Evolutionary conservation across 1,140 invertebrate genomes (phyloP), one percentile per base, ranked within the genome.

Genomic region (Calosoma granatense): DNA sequence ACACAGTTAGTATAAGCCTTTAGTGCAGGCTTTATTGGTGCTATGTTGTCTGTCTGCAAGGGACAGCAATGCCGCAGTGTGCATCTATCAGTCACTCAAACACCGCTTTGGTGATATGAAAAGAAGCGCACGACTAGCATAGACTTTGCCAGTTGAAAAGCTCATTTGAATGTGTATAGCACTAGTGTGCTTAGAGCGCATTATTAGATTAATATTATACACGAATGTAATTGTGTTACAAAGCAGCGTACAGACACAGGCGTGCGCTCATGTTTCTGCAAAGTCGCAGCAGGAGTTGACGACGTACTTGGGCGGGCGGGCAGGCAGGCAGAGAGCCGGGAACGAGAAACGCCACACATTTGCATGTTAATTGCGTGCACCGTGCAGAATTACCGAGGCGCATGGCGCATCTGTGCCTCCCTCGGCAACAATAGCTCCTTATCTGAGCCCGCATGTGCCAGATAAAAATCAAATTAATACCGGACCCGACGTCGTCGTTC

Each of bases 391-490:
- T 47, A 47, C 41, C 41, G 41, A 9, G 41, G 41, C 9, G 15
- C 41, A 47, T n/a, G 15, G 41, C 41, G 41, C 41, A 47, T 6
- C 6, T 47, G 41, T 17, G 41, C 41, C 41, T 47, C 41, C 41
- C 41, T 47, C 41, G 17, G 41, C 17, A 47, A 47, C 41, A 47
- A 47, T 47, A 47, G 41, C 41, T 47, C 15, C 41, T 47, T 47
- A 47, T 47, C 41, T 55, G 17, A 19, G 22, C 23, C 54, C 36
- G 30, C 20, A 41, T 22, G 23, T 21, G 55, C 19, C 41, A 39
- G 55, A 56, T 56, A 56, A 56, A 56, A 56, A 51, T 56, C 55
- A 56, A 56, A 56, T 56, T 56, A 56, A 56, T 56, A 56, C 22
- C 19, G 55, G 41, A 47, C 41, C 17, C 41, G 17, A 17, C 41